Conservation (phyloP, 1,140 invertebrate species). For the Platorchestia sp. region DNA sequence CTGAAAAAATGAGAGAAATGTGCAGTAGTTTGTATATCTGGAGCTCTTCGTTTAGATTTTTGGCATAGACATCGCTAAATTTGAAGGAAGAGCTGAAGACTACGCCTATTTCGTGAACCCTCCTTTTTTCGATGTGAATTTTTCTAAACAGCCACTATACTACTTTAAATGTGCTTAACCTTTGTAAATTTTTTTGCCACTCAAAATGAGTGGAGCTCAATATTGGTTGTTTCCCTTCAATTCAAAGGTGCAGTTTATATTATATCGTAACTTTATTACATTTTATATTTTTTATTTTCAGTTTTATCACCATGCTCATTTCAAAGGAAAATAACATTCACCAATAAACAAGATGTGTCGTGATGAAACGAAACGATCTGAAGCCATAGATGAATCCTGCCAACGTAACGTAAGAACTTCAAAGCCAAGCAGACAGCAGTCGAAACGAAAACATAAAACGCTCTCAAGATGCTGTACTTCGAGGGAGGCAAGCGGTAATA, state of each 20-base stretch:
- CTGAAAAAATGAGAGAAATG: too few relatives aligned
- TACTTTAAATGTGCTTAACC: not conserved
- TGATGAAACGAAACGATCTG: not conserved
- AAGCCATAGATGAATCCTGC: not conserved
- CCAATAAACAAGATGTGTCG: not conserved
- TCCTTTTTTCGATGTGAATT: not conserved
- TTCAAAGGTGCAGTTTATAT: not conserved
- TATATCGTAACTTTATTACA: not conserved
- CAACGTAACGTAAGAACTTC: not conserved
- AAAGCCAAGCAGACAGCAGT: not conserved
- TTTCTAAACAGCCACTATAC: not conserved
- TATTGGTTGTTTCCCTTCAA: not conserved
- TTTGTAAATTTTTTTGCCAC: not conserved
- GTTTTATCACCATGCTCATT: not conserved
- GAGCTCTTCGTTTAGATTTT: too few relatives aligned
- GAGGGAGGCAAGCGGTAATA: not conserved
- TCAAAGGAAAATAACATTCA: not conserved
- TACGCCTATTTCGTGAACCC: too few relatives aligned
- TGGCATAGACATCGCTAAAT: too few relatives aligned
- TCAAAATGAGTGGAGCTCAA: not conserved
- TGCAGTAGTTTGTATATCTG: too few relatives aligned
- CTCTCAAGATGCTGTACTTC: not conserved
- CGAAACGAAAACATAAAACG: not conserved
- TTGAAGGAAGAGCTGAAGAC: too few relatives aligned
- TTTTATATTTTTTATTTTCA: not conserved